phyloP scores from a whole-genome alignment of 2,888 invertebrate genomes.

The Baronia brevicornis region DNA sequence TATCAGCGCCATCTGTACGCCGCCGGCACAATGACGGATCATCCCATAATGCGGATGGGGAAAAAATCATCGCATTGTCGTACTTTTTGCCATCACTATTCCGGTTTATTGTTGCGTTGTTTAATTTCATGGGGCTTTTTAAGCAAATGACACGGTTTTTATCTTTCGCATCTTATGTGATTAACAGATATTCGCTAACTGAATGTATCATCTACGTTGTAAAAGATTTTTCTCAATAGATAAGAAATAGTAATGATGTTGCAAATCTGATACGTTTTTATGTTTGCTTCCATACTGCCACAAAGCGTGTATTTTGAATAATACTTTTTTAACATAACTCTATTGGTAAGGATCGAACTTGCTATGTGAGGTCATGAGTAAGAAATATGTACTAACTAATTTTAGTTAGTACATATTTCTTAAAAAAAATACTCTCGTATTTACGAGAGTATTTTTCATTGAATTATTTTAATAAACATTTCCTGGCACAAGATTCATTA shows the following conservation, averaged over 20 bases:
- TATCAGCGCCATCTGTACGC: constrained; percentile 66
- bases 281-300: too few relatives aligned
- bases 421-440: too few relatives aligned
- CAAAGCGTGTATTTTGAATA: too few relatives aligned
- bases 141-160: constrained; percentile 73
- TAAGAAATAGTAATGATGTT: constrained; percentile 15
- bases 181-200: constrained; percentile 35
- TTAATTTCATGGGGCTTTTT: constrained; percentile 71
- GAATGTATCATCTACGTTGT: constrained; percentile 19
- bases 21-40: constrained; percentile 64
- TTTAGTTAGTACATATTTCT: too few relatives aligned
- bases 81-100: constrained; percentile 52
- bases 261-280: constrained; percentile 21
- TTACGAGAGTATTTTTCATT: too few relatives aligned
- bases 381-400: too few relatives aligned
- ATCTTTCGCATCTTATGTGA: constrained; percentile 48
- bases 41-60: constrained; percentile 66
- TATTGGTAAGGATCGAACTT: too few relatives aligned
- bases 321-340: too few relatives aligned
- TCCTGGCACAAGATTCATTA: too few relatives aligned
- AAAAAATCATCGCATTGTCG: constrained; percentile 50
- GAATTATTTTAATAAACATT: too few relatives aligned
- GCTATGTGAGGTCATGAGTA: too few relatives aligned
- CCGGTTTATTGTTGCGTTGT: constrained; percentile 62
- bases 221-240: constrained; percentile 19